phyloP scores from a whole-genome alignment of 2,113 vertebrate genomes.

The Andinoacara biseriatus region DNA sequence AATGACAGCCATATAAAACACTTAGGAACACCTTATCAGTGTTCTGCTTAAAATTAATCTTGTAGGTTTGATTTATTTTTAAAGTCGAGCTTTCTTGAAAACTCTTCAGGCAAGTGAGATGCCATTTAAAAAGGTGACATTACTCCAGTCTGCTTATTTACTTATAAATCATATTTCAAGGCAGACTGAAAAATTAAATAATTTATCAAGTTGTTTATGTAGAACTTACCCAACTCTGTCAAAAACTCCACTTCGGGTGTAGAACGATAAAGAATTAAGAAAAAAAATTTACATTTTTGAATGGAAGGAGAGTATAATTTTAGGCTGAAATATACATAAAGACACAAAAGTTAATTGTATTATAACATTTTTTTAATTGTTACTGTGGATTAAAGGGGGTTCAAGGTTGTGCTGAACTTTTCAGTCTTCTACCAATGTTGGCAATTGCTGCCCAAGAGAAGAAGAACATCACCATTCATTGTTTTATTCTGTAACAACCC shows the following conservation, averaged over 20 bases:
- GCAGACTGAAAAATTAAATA: conserved; percentile 28
- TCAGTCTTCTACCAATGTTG: not conserved
- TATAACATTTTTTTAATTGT: not conserved
- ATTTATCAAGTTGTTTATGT: conserved; percentile 40
- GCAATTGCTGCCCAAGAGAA: not conserved
- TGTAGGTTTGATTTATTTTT: conserved; percentile 49
- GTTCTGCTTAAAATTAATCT: conserved; percentile 50
- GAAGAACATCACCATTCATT: not conserved
- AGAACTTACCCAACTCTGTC: not conserved
- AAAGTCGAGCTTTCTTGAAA: conserved; percentile 33
- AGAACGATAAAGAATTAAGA: not conserved
- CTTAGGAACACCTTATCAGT: conserved; percentile 36
- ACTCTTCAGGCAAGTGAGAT: conserved; percentile 17
- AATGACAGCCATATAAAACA: conserved; percentile 56
- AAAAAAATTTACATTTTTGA: not conserved
- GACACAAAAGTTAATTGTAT: not conserved
- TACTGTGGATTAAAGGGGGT: not conserved
- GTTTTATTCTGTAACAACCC: not conserved
- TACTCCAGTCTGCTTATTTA: conserved; percentile 20
- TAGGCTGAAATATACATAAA: not conserved
- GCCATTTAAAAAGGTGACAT: conserved; percentile 34
- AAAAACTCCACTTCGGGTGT: not conserved
- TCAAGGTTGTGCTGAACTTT: conserved; percentile 17
- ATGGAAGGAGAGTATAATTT: not conserved
- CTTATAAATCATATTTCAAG: conserved; percentile 47